Evolutionary conservation across 2,797 vertebrate species (phyloP).

Genomic region (Syngnathus acus): DNA sequence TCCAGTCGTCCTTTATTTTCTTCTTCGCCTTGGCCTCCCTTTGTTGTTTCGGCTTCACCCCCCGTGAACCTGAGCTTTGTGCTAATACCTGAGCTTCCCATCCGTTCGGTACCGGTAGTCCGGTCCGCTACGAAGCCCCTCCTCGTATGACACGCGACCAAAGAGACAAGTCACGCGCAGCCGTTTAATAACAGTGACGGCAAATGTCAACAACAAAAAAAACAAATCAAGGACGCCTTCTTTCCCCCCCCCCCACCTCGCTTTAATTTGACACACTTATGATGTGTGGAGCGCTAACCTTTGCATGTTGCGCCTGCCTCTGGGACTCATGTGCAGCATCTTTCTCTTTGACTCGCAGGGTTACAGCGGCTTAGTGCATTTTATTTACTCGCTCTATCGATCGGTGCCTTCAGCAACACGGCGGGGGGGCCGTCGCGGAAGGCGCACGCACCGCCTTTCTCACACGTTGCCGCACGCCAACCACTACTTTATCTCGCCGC

Average conservation of each 20-base stretch:
- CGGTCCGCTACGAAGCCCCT: slow-evolving; percentile 17
- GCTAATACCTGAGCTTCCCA: slow-evolving; percentile 39
- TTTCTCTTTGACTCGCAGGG: slow-evolving; percentile 65
- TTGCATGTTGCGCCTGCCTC: slow-evolving; percentile 33
- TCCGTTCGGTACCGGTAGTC: slow-evolving; percentile 28
- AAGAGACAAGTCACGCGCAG: slow-evolving; percentile 34
- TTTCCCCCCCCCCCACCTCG: neutral
- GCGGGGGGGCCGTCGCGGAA: slow-evolving; percentile 36
- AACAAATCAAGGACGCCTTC: slow-evolving; percentile 4
- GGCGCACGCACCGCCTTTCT: slow-evolving; percentile 32
- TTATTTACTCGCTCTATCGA: slow-evolving; percentile 71
- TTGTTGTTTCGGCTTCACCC: slow-evolving; percentile 53
- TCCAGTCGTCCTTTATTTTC: slow-evolving; percentile 44
- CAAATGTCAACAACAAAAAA: slow-evolving; percentile 2
- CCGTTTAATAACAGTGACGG: slow-evolving; percentile 11
- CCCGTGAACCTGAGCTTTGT: slow-evolving; percentile 41
- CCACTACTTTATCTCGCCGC: slow-evolving; percentile 35
- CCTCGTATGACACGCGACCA: slow-evolving; percentile 30
- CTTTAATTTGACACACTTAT: slow-evolving; percentile 35
- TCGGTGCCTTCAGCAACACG: slow-evolving; percentile 64
- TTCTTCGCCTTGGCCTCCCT: slow-evolving; percentile 14
- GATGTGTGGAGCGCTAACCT: slow-evolving; percentile 25
- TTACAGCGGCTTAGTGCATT: slow-evolving; percentile 69
- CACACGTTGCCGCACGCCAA: slow-evolving; percentile 24
- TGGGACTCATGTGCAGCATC: slow-evolving; percentile 52